Percentiles rank a stretch among this genome's conserved stretches.
phyloP scores from a whole-genome alignment of 2,888 invertebrate species.

The Onchidella celtica region DNA sequence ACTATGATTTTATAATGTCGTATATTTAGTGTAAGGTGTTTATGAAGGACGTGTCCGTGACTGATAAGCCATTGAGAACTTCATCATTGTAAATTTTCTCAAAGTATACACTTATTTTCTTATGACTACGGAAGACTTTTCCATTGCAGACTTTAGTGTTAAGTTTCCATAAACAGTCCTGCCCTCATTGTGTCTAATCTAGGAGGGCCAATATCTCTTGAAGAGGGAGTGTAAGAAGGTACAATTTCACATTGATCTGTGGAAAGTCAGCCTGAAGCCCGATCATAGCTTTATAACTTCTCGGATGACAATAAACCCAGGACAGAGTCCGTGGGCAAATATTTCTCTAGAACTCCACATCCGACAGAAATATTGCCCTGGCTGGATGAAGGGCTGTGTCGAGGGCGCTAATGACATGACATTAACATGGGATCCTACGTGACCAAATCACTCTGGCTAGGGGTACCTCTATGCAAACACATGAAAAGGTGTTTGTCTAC shows the following conservation, averaged over 20 bases:
- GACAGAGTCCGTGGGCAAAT: conserved; percentile 34
- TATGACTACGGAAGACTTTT: background rate
- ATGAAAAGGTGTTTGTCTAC: conserved; percentile 37
- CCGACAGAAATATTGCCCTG: conserved; percentile 43
- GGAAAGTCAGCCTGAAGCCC: background rate
- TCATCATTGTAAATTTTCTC: no score
- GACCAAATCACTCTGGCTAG: background rate
- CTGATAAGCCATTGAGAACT: no score
- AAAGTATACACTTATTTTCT: no score
- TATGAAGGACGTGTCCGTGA: no score
- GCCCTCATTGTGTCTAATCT: background rate
- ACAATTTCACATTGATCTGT: background rate
- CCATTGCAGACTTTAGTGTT: background rate
- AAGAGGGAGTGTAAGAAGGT: background rate
- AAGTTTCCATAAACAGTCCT: background rate
- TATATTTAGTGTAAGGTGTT: no score
- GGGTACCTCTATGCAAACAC: conserved; percentile 26
- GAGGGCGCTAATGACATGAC: conserved; percentile 32
- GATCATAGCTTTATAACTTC: conserved; percentile 20
- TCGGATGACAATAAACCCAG: conserved; percentile 37
- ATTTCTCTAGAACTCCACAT: conserved; percentile 41
- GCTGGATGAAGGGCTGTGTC: conserved; percentile 8
- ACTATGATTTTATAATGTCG: no score
- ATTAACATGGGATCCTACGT: conserved; percentile 28
- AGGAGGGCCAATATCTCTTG: background rate